phyloP scores from a whole-genome alignment of 37 sponge, comb jelly and placozoan genomes.

The Trichoplax adhaerens region DNA sequence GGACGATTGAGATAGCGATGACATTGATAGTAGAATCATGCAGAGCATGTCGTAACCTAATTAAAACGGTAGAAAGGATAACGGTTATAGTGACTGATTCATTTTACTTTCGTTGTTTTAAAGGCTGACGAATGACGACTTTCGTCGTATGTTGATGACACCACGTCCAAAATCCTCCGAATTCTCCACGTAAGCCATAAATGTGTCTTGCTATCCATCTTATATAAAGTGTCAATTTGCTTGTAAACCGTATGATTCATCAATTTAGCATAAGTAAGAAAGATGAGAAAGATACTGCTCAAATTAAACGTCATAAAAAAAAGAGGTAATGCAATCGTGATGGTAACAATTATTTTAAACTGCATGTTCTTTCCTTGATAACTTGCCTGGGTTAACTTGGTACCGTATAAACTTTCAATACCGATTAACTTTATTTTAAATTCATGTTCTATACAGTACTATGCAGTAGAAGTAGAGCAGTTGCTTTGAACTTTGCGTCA shows the following conservation, averaged over 20 bases:
- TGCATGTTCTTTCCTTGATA: too few species aligned
- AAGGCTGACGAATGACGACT: slow-evolving; percentile 82
- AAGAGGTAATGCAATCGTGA: slow-evolving; percentile 9
- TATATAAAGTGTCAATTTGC: too few species aligned
- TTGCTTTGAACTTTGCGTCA: too few species aligned
- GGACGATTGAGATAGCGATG: too few species aligned
- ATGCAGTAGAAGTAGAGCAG: too few species aligned
- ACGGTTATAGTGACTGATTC: background rate
- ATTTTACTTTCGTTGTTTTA: background rate
- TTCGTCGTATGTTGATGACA: slow-evolving; percentile 77
- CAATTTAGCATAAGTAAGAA: too few species aligned
- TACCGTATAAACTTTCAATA: too few species aligned
- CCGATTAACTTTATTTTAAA: too few species aligned
- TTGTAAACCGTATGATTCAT: too few species aligned
- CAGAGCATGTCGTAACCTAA: background rate
- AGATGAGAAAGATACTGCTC: background rate
- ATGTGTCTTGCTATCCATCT: slow-evolving; percentile 1
- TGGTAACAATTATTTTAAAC: background rate
- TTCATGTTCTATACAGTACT: too few species aligned
- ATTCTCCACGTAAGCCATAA: slow-evolving; percentile 15
- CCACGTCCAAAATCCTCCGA: slow-evolving; percentile 35
- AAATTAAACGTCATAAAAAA: background rate
- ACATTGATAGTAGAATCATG: too few species aligned
- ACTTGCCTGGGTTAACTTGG: too few species aligned
- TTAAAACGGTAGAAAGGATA: background rate